Percentiles rank a stretch among this genome's conserved stretches.
These are phyloP conservation scores for Aleiodes leptofemur DNA, from an alignment of 2,888 invertebrate genomes.

Conservation along the genomic window DNA sequence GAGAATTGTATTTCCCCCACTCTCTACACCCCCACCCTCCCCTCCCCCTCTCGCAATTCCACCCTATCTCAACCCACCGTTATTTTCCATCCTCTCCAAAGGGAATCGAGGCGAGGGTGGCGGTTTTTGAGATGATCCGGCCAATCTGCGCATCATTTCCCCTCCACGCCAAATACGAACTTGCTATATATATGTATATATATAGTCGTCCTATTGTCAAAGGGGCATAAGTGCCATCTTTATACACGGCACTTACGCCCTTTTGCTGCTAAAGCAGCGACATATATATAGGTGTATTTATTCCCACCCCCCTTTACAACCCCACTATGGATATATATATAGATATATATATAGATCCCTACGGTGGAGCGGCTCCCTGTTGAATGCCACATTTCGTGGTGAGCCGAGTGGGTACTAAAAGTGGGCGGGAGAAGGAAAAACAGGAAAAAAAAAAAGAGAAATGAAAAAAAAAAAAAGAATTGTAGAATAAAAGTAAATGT, in stretches of 20 bases:
- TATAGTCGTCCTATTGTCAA: too few species aligned
- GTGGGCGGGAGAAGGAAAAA: slow-evolving; percentile 28
- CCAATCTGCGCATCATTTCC: slow-evolving; percentile 76
- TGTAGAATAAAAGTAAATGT: neutral
- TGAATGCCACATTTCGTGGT: slow-evolving; percentile 73
- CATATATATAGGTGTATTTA: neutral
- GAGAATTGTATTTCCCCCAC: slow-evolving; percentile 35
- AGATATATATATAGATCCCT: neutral
- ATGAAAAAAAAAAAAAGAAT: neutral
- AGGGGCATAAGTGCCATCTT: too few species aligned
- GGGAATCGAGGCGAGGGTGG: slow-evolving; percentile 58
- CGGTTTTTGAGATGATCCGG: slow-evolving; percentile 76
- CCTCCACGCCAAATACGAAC: slow-evolving; percentile 55
- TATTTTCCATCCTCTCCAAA: slow-evolving; percentile 8
- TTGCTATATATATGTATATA: slow-evolving; percentile 6
- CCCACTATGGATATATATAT: neutral
- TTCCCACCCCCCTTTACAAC: slow-evolving; percentile 46
- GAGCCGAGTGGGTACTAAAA: slow-evolving; percentile 53
- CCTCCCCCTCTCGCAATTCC: neutral
- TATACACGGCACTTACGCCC: too few species aligned
- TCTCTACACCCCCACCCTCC: neutral
- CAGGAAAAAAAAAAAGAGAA: neutral
- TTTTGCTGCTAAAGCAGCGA: too few species aligned
- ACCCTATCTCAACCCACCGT: neutral
- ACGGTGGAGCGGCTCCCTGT: slow-evolving; percentile 63